Conservation (phyloP, 2,797 vertebrate genomes). For the Gobio occitaniae region DNA sequence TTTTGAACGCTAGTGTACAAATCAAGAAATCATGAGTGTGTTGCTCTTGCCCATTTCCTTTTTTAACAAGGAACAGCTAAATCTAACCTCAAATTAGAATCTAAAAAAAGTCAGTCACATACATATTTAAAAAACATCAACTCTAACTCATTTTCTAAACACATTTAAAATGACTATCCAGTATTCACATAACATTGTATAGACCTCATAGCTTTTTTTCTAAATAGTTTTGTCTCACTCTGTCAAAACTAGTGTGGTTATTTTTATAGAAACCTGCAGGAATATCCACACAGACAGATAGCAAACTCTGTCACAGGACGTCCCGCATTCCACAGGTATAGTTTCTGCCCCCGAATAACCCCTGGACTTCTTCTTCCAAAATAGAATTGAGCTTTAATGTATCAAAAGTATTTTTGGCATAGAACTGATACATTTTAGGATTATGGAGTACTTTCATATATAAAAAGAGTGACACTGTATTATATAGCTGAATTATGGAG, state of each 20-base stretch:
- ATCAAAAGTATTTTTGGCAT: constrained; percentile 31
- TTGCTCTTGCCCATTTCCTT: background rate
- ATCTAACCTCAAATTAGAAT: constrained; percentile 23
- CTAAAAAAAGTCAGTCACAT: constrained; percentile 23
- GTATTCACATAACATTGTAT: constrained; percentile 20
- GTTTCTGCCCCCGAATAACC: constrained; percentile 3
- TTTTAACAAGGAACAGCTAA: constrained; percentile 14
- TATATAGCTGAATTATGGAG: constrained; percentile 31
- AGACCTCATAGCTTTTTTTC: background rate
- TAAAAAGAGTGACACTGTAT: constrained; percentile 27
- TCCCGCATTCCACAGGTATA: constrained; percentile 51
- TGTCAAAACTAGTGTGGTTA: constrained; percentile 47
- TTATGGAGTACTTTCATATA: constrained; percentile 34
- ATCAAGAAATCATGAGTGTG: background rate
- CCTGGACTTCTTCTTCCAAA: constrained; percentile 1
- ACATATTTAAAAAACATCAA: constrained; percentile 16
- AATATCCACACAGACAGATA: constrained; percentile 42
- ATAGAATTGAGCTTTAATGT: constrained; percentile 4
- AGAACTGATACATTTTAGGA: constrained; percentile 26
- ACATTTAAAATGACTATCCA: constrained; percentile 18
- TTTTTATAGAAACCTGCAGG: constrained; percentile 53
- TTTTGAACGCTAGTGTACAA: background rate
- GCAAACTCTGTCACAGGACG: constrained; percentile 46
- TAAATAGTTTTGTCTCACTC: constrained; percentile 2
- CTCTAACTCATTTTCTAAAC: constrained; percentile 10